Base-by-base conservation (phyloP, 2,113 vertebrate genomes). In the Accipiter virgatus region DNA sequence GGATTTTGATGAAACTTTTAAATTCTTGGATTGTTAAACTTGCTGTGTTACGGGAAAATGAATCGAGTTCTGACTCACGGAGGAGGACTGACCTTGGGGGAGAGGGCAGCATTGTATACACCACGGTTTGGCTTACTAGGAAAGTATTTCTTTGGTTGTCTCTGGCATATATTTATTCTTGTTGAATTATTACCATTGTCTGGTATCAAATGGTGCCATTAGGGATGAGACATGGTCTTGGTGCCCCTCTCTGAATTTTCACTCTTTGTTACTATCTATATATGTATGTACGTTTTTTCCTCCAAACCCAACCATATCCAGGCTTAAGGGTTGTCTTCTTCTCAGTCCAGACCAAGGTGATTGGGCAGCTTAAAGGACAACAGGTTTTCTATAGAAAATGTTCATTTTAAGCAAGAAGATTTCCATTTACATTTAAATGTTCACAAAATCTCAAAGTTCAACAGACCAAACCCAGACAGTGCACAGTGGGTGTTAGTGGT, bases 1-100 rank as follows among this genome's bases (percentile, higher is more conserved):
- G 95, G 94, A 86, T 94, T 85, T 77, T 75, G 95, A 66, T 71
- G 96, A 11, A n/a, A 90, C 72, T 84, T 56, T 68, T 84, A 84
- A 90, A 77, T 90, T 84, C 91, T 93, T 84, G 93, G 91, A 72
- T 91, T 3, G 73, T 89, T 84, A 42, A 75, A 13, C 70, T 62
- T 3, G 38, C 85, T 5, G 72, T 15, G 2, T 96, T 95, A 74
- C 43, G 61, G 94, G 97, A 97, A 96, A 94, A 79, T 22, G 86
- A 71, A 65, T 72, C 25, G 15, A 36, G 78, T 43, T 89, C 3
- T 96, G 96, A 95, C 59, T 97, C 95, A 93, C 0, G 1, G 17
- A 83, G 62, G 52, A 77, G 61, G 52, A 31, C 58, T 83, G 88
- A 88, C 86, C 93, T 50, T 21, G 73, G 16, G 47, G 79, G 62